A percentile compares a stretch with the other conserved stretches of the same genome.
Conservation (phyloP, 2,888 invertebrate genomes). For the Agrotis clavis region DNA sequence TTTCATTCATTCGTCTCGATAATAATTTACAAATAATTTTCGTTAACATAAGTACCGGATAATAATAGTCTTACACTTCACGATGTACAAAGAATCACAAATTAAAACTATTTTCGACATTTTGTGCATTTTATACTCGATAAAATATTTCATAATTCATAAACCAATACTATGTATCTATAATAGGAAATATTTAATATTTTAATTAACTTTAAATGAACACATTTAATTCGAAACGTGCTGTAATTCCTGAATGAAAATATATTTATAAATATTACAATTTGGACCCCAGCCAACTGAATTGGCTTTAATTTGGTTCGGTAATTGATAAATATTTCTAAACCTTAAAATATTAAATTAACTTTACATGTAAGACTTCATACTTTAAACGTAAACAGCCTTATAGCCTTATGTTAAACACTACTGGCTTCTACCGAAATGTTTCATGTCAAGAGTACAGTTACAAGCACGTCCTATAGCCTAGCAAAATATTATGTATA, state of each 20-base stretch:
- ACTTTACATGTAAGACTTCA: neutral
- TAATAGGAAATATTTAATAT: neutral
- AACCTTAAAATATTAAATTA: constrained; percentile 25
- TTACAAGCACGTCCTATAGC: neutral
- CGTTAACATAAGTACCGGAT: constrained; percentile 33
- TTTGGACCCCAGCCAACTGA: constrained; percentile 20
- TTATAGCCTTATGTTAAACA: neutral
- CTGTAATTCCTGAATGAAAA: neutral
- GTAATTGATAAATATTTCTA: constrained; percentile 12
- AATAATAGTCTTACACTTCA: constrained; percentile 24
- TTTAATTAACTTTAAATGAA: neutral
- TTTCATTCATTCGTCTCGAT: constrained; percentile 11
- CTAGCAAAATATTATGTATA: constrained; percentile 9
- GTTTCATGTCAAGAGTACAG: neutral
- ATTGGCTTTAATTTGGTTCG: constrained; percentile 1
- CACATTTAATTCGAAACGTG: neutral
- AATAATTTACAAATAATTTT: constrained; percentile 42
- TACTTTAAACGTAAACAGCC: neutral
- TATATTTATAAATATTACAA: neutral
- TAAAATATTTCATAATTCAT: neutral
- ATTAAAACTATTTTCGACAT: constrained; percentile 2
- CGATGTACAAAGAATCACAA: neutral
- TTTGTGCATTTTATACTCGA: neutral
- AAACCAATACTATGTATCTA: neutral
- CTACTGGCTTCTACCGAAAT: neutral